Evolutionary conservation across 1,140 invertebrate genomes (phyloP).

Genomic region (Calliphora vicina): DNA sequence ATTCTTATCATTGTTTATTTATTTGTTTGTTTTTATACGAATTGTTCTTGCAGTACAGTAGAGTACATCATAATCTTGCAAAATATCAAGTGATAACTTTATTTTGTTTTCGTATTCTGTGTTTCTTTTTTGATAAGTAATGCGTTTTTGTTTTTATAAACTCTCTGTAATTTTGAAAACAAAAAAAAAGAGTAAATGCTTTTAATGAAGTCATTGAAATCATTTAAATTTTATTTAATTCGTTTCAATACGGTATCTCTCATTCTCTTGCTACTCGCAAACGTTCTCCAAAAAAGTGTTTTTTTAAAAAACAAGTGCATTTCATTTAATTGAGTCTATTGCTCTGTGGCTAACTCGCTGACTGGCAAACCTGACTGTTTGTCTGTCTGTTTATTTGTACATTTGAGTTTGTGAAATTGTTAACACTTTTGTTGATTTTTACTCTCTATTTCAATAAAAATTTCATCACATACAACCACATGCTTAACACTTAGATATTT

Average conservation of each 20-base stretch:
- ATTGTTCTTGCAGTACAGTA: not conserved
- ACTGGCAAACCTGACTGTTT: not conserved
- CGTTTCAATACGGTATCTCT: not conserved
- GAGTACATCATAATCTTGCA: not conserved
- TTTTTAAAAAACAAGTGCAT: not conserved
- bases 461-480: not conserved
- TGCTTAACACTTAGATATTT: not conserved
- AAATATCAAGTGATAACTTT: conserved; percentile 22
- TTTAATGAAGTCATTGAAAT: conserved; percentile 8
- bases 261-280: not conserved
- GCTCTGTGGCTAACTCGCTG: no score
- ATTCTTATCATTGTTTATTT: conserved; percentile 6
- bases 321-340: not conserved
- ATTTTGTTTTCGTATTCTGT: not conserved
- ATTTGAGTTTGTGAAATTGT: not conserved
- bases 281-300: not conserved
- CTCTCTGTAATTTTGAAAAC: no score
- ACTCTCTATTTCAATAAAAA: not conserved
- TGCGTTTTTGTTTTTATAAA: no score
- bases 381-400: not conserved
- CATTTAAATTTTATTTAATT: not conserved
- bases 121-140: not conserved
- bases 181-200: not conserved
- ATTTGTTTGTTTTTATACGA: not conserved
- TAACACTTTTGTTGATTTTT: not conserved